These are phyloP conservation scores for Heliothis peltigera DNA, from an alignment of 2,888 invertebrate genomes.

Conservation along the genomic window DNA sequence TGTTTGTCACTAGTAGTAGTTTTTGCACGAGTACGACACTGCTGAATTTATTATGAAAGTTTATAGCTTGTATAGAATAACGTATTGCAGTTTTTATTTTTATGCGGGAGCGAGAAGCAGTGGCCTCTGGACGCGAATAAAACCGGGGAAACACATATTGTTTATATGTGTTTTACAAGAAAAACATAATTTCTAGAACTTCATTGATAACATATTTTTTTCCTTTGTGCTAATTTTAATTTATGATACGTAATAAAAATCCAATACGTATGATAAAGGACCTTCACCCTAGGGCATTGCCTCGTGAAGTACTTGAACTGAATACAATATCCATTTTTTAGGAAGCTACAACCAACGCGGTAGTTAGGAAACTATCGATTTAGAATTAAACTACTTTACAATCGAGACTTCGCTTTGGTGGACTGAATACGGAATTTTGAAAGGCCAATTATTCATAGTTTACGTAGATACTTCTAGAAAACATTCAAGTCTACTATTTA, in stretches of 20 bases:
- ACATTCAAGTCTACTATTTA: neutral
- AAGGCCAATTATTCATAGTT: neutral
- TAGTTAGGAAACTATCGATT: conserved; percentile 16
- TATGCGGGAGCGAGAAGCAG: too few species aligned
- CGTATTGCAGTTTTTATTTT: too few species aligned
- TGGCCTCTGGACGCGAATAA: too few species aligned
- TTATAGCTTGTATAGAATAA: too few species aligned
- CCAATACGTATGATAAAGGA: conserved; percentile 1
- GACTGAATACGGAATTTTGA: neutral
- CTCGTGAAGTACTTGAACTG: conserved; percentile 13
- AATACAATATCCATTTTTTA: conserved; percentile 31
- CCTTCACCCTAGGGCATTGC: conserved; percentile 39
- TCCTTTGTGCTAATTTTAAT: neutral
- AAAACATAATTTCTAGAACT: conserved; percentile 1
- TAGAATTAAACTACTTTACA: conserved; percentile 10
- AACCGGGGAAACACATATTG: too few species aligned
- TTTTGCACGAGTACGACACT: too few species aligned
- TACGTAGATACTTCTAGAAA: neutral
- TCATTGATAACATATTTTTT: conserved; percentile 15
- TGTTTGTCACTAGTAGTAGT: too few species aligned
- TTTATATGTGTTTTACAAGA: neutral
- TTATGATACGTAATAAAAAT: conserved; percentile 3
- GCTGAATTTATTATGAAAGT: too few species aligned
- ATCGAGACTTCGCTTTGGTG: conserved; percentile 4
- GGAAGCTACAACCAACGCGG: conserved; percentile 20